A percentile compares a stretch with the other conserved stretches of the same genome.
Conservation (phyloP, 2,113 vertebrate species). For the Pseudorasbora parva region DNA sequence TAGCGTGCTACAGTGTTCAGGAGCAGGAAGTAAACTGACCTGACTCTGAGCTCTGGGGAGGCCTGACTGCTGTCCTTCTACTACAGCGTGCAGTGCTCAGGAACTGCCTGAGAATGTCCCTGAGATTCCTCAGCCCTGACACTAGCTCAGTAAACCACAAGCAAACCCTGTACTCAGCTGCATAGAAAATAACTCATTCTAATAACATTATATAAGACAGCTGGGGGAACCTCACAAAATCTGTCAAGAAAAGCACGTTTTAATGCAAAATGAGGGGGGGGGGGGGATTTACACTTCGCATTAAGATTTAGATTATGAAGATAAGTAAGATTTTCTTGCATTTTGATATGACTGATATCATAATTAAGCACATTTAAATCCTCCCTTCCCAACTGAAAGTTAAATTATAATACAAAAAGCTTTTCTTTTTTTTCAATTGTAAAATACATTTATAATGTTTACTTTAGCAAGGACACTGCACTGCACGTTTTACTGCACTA, state of each 20-base stretch:
- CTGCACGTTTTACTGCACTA: too few species aligned
- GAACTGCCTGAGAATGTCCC: constrained; percentile 48
- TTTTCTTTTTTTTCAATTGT: too few species aligned
- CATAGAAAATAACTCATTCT: constrained; percentile 8
- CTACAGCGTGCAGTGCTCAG: constrained; percentile 39
- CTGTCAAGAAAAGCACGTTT: neutral
- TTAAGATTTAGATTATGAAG: too few species aligned
- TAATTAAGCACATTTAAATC: neutral
- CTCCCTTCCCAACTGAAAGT: neutral
- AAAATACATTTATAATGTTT: too few species aligned
- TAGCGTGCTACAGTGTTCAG: constrained; percentile 55
- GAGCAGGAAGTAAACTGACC: constrained; percentile 53
- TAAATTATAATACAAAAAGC: too few species aligned
- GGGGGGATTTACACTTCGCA: too few species aligned
- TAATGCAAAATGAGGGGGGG: neutral
- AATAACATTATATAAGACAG: neutral
- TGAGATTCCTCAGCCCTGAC: constrained; percentile 60
- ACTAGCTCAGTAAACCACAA: constrained; percentile 55
- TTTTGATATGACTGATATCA: too few species aligned
- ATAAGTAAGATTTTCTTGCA: too few species aligned
- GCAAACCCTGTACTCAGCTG: constrained; percentile 53
- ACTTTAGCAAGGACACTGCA: too few species aligned
- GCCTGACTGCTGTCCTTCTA: constrained; percentile 44
- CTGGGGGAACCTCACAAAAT: neutral
- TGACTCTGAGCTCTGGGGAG: constrained; percentile 44